Evolutionary conservation across 30 jellyfish, hydroid and myxozoan genomes (phyloP).

Genomic region (Turritopsis dohrnii): DNA sequence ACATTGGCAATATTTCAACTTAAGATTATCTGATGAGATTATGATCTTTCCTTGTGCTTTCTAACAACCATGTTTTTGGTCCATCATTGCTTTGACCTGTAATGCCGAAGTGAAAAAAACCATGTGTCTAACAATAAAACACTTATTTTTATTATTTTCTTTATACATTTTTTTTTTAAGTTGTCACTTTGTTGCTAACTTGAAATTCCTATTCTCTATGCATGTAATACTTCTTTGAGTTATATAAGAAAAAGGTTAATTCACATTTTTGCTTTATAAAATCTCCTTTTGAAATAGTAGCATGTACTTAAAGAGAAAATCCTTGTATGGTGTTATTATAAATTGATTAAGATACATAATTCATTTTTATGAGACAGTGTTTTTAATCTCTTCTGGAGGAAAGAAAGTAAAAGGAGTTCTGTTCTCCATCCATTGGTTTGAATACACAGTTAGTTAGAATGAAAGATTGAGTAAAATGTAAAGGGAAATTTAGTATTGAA

Average conservation of each 20-base stretch:
- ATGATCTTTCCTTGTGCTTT: not conserved
- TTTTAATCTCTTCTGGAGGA: not conserved
- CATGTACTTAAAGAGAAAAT: not conserved
- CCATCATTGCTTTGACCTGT: not conserved
- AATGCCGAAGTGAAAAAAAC: not conserved
- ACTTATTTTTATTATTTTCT: too few species aligned
- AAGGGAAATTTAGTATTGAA: too few species aligned
- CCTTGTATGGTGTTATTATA: not conserved
- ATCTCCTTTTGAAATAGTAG: not conserved
- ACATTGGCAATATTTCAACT: not conserved
- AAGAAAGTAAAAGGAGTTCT: not conserved
- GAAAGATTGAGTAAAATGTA: too few species aligned
- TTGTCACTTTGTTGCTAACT: not conserved
- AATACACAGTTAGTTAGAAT: too few species aligned
- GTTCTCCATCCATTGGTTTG: not conserved
- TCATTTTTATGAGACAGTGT: not conserved
- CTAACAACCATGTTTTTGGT: too few species aligned
- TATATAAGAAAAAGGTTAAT: not conserved
- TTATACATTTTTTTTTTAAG: too few species aligned
- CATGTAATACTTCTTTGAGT: not conserved
- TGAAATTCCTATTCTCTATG: not conserved
- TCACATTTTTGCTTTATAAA: not conserved
- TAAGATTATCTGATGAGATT: not conserved
- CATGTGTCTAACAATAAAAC: too few species aligned
- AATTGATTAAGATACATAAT: not conserved